Base-by-base conservation (phyloP, 2,888 invertebrate genomes). In the Trisateles emortualis region DNA sequence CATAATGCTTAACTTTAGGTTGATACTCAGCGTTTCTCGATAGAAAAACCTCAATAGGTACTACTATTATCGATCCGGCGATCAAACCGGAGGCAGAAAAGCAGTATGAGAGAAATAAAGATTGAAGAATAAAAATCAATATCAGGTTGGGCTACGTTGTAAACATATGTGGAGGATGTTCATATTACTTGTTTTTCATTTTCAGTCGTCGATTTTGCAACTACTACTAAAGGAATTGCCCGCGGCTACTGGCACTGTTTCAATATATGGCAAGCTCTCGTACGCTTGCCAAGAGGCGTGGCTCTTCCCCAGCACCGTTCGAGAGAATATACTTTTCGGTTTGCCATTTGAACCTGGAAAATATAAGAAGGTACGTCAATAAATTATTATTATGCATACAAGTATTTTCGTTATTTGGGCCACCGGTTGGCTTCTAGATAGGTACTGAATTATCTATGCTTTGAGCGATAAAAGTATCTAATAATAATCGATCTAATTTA, bases 301-400 rank as follows among this genome's bases (percentile, higher is more conserved):
- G 98, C 94, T 96, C 0, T 96, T 96, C 79, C 95, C 95, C 0
- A 94, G 95, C 11, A 95, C 96, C 0, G 94, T 98, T 0, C 91
- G 96, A 43, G 97, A 97, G 77, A 98, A 98, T 85, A 97, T 98
- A 71, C 83, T 96, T n/a, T 98, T 98, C 82, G 98, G 98, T 0
- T 86, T 94, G 63, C 88, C 94, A 0, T 96, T 92, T 76, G 93
- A 95, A 57, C 89, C 93, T 43, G 91, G 91, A 48, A 93, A 94
- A 74, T 96, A 95, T 68, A 89, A 84, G 68, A 79, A 62, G 79
- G 92, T 91, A 82, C 52, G 83, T 77, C 70, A 74, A 70, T 68
- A 64, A 57, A 60, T 55, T 46, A 39, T 9, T 41, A 57, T 67
- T 69, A n/a, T 59, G 55, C 57, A 66, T 72, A 50, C 17, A 30